These are phyloP conservation scores for Tetragonula carbonaria DNA, from an alignment of 2,888 invertebrate species.

Conservation along the genomic window DNA sequence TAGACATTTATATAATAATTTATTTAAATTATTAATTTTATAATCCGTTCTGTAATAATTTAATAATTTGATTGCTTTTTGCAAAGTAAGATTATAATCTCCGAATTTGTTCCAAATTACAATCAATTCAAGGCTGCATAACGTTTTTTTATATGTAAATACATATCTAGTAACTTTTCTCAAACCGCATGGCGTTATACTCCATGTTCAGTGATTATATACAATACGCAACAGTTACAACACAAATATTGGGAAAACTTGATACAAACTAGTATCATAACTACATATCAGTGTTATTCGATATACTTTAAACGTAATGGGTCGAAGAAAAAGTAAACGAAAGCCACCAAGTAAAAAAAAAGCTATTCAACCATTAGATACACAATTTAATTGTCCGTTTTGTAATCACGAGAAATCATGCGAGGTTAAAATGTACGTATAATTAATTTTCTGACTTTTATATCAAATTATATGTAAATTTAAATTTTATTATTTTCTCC, in stretches of 20 bases:
- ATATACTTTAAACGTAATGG: slow-evolving; percentile 88
- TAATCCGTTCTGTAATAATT: neutral
- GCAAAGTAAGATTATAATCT: neutral
- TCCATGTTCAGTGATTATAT: slow-evolving; percentile 4
- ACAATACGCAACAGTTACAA: slow-evolving; percentile 32
- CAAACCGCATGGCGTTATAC: slow-evolving; percentile 9
- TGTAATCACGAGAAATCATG: slow-evolving; percentile 99
- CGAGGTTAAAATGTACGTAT: slow-evolving; percentile 98
- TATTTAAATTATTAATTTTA: neutral
- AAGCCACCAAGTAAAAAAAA: slow-evolving; percentile 98
- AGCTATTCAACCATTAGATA: slow-evolving; percentile 96
- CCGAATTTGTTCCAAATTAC: neutral
- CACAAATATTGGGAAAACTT: slow-evolving; percentile 35
- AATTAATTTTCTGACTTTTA: slow-evolving; percentile 15
- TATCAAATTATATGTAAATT: neutral
- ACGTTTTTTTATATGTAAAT: neutral
- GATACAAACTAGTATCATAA: neutral
- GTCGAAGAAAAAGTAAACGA: slow-evolving; percentile 97
- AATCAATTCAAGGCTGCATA: neutral
- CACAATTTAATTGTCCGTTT: slow-evolving; percentile 99
- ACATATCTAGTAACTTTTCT: slow-evolving; percentile 17
- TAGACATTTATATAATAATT: neutral
- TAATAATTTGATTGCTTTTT: neutral
- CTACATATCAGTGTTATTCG: neutral
- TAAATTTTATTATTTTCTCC: slow-evolving; percentile 20